Percentiles rank a stretch among this genome's conserved stretches.
Evolutionary conservation across 2,113 vertebrate species (phyloP).

Genomic region (Sprattus sprattus): DNA sequence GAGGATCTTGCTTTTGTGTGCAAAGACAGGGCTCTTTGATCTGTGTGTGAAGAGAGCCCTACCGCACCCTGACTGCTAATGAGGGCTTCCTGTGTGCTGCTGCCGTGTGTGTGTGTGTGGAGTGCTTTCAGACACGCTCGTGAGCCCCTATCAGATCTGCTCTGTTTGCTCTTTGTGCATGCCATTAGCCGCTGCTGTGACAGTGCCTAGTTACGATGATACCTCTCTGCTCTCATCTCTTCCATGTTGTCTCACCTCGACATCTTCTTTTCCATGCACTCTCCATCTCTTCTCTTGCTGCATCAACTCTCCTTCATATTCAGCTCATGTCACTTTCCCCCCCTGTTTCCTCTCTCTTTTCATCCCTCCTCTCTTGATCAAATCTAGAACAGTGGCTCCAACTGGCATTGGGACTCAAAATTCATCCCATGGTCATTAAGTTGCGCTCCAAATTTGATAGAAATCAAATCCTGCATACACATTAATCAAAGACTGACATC

Average conservation of each 20-base stretch:
- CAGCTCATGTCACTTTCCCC: constrained; percentile 19
- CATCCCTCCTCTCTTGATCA: background rate
- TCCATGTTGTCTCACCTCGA: background rate
- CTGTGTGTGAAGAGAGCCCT: background rate
- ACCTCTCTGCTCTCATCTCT: background rate
- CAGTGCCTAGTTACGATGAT: background rate
- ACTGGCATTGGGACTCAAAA: background rate
- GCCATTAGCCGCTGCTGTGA: constrained; percentile 3
- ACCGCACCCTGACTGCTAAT: background rate
- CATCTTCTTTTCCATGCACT: background rate
- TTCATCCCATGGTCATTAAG: too few relatives aligned
- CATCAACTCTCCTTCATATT: constrained; percentile 39
- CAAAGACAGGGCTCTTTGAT: constrained; percentile 18
- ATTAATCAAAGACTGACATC: too few relatives aligned
- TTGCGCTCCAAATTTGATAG: too few relatives aligned
- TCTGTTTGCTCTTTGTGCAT: background rate
- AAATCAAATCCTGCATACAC: too few relatives aligned
- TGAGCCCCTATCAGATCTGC: background rate
- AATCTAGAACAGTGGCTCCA: background rate
- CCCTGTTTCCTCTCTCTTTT: constrained; percentile 12
- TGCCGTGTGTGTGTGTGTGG: background rate
- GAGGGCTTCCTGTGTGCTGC: background rate
- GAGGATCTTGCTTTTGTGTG: background rate
- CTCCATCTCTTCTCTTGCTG: background rate
- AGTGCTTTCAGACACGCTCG: background rate